These are phyloP conservation scores for Eristalis tenax DNA, from an alignment of 2,888 invertebrate genomes.

Conservation along the genomic window DNA sequence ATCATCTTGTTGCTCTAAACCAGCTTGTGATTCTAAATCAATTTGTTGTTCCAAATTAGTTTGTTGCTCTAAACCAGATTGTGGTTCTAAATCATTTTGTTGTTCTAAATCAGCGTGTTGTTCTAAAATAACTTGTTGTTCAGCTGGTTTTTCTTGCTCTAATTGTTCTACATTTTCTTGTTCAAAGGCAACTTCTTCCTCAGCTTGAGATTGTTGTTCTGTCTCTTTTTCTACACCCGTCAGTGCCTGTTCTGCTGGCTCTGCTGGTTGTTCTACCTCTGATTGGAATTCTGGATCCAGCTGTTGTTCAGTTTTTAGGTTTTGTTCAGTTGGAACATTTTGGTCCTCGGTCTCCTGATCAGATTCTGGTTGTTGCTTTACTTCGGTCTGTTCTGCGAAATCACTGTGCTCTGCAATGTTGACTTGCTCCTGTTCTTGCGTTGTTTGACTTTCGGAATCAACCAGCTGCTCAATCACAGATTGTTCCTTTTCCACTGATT, in stretches of 20 bases:
- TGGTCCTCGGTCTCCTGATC: constrained; percentile 8
- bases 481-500: neutral
- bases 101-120: neutral
- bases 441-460: neutral
- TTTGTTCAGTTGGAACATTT: neutral
- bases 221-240: constrained; percentile 56
- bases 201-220: neutral
- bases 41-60: neutral
- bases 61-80: neutral
- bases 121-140: neutral
- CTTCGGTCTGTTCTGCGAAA: neutral
- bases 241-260: constrained; percentile 49
- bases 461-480: neutral
- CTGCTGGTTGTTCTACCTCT: constrained; percentile 53
- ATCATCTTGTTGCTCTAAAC: neutral
- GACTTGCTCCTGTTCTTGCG: neutral
- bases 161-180: neutral
- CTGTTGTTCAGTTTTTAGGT: constrained; percentile 22
- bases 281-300: constrained; percentile 8
- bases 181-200: neutral
- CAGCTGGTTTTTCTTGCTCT: neutral
- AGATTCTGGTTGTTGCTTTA: neutral
- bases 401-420: neutral
- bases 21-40: neutral
- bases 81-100: neutral